These are phyloP conservation scores for Leucophenga montana DNA, from an alignment of 2,888 invertebrate species.

Conservation along the genomic window DNA sequence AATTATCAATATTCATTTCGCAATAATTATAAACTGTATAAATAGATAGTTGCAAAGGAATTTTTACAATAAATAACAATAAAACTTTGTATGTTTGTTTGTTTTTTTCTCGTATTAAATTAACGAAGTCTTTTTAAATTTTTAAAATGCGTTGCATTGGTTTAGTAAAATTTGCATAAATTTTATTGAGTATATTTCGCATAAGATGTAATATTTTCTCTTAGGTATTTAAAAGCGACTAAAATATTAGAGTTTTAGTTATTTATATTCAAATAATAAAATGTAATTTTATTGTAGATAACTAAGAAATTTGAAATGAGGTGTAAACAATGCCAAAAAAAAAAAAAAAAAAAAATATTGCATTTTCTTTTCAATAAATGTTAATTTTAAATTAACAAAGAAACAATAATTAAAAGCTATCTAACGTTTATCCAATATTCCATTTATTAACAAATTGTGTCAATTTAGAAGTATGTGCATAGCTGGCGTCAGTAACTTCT, in stretches of 20 bases:
- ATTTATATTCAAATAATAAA: not conserved
- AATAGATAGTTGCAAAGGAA: constrained; percentile 12
- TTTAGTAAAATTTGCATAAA: not conserved
- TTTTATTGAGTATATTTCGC: too few relatives aligned
- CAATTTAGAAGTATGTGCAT: too few relatives aligned
- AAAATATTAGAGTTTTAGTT: too few relatives aligned
- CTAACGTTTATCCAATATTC: too few relatives aligned
- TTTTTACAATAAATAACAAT: constrained; percentile 8
- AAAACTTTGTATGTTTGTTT: not conserved
- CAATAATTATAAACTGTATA: constrained; percentile 5
- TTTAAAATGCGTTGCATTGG: not conserved
- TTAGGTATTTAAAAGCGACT: too few relatives aligned
- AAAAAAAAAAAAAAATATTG: not conserved
- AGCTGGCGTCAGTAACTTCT: not conserved
- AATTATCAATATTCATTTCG: not conserved
- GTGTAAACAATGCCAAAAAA: too few relatives aligned
- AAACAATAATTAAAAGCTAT: not conserved
- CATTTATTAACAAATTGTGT: too few relatives aligned
- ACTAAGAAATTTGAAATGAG: not conserved
- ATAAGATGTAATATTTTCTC: too few relatives aligned
- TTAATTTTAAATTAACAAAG: not conserved
- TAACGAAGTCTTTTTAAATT: constrained; percentile 2
- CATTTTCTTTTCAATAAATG: too few relatives aligned
- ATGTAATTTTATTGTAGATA: not conserved
- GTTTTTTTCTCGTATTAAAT: not conserved